A percentile compares a stretch with the other conserved stretches of the same genome.
phyloP scores from a whole-genome alignment of 2,888 invertebrate species.

The Ditula angustiorana region DNA sequence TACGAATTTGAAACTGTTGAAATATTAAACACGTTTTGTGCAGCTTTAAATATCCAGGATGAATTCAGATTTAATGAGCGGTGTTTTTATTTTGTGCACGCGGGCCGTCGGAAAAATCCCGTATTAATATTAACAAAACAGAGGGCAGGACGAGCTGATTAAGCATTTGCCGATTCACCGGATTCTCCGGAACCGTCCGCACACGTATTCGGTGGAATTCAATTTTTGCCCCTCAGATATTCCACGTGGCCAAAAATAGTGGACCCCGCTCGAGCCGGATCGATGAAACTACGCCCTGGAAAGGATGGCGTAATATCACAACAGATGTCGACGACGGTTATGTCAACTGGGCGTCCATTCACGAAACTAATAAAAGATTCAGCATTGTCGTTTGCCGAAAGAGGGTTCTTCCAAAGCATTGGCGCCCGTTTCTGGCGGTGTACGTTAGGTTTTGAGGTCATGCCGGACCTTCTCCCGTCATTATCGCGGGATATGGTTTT shows the following conservation, averaged over 20 bases:
- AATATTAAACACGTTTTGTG: neutral
- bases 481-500: constrained; percentile 69
- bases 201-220: constrained; percentile 58
- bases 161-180: constrained; percentile 37
- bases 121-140: constrained; percentile 39
- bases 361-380: constrained; percentile 84
- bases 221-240: constrained; percentile 65
- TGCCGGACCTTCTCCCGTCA: constrained; percentile 62
- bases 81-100: constrained; percentile 1
- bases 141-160: constrained; percentile 32
- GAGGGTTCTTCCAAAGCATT: constrained; percentile 67
- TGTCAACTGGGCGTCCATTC: constrained; percentile 82
- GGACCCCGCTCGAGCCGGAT: constrained; percentile 58
- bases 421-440: constrained; percentile 36
- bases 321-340: constrained; percentile 83
- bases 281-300: constrained; percentile 63
- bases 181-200: constrained; percentile 24
- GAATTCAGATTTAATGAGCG: neutral
- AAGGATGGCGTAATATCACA: constrained; percentile 81
- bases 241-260: constrained; percentile 75
- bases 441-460: constrained; percentile 57
- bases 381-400: constrained; percentile 78
- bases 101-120: constrained; percentile 8
- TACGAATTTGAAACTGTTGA: neutral
- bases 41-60: neutral